Base-by-base conservation (phyloP, 2,888 invertebrate genomes). In the Drosophila anceps region DNA sequence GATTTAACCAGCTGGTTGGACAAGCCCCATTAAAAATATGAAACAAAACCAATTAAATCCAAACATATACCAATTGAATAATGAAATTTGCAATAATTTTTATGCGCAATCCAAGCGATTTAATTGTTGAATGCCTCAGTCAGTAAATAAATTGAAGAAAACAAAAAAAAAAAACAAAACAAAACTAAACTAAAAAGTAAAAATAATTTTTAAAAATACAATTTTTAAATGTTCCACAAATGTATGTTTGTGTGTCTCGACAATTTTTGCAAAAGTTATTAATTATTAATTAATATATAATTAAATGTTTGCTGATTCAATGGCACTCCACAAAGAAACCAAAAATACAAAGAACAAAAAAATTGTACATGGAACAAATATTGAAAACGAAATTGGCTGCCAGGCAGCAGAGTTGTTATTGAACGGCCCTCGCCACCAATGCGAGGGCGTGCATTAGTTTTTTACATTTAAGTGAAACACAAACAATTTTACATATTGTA, bases 111-210 rank as follows among this genome's bases (percentile, higher is more conserved):
- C 44, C 37, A 73, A 59, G 50, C 62, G 69, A 68, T 74, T 63
- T 61, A 50, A 78, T 66, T 76, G 70, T 84, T 86, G 77, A 86
- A 84, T 79, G 84, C 84, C 84, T 84, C 87, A 84, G 87, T 86
- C 87, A 84, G 84, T 86, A 66, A 69, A 58, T 35, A 57, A 51
- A 67, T 18, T 27, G 20, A 9, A 44, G n/a, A 24, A 12, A 41
- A 65, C 46, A 68, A n/a, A n/a, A n/a, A n/a, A n/a, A n/a, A n/a
- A n/a, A n/a, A n/a, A n/a, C n/a, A n/a, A n/a, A n/a, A n/a, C n/a
- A n/a, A n/a, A n/a, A n/a, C n/a, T n/a, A n/a, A n/a, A n/a, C n/a
- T n/a, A 6, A 46, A 61, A 62, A 54, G 31, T 33, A 50, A 50
- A 60, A 65, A 35, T 24, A 37, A 20, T 46, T 63, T 63, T 59